Evolutionary conservation across 2,888 invertebrate species (phyloP), one percentile per base, ranked within the genome.

Genomic region (Zaprionus lineosus): DNA sequence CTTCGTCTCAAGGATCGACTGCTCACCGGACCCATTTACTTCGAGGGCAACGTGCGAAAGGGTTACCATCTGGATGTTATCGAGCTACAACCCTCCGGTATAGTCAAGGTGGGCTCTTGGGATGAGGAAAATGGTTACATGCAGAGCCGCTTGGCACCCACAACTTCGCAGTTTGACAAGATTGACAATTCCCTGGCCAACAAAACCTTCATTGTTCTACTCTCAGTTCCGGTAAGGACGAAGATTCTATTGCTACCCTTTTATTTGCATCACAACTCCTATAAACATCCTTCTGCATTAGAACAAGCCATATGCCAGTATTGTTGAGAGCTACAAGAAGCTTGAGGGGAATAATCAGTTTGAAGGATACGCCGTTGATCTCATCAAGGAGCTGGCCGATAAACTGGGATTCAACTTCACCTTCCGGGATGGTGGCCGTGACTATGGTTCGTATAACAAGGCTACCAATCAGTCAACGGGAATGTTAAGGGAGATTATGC

Each of bases 301-400:
- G 88, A 88, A 94, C 87, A 92, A 93, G 26, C 98, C 98, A 0
- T 98, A 98, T 86, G 94, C 95, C 2, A 96, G 97, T 94, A 88
- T 94, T 14, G 96, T 94, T 82, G 93, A 95, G 79, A 93, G 94
- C 0, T 90, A 93, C 34, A 91, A 87, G 19, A 91, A 91, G 61
- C 91, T 96, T 34, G 92, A 91, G 9, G 97, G 96, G 0, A 97
- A 97, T 84, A 95, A 94, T 62, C 92, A 94, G 8, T 97, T 93
- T 86, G 96, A 97, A 90, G 97, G 97, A 1, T 98, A 95, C 86
- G 95, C 95, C 6, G 94, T 98, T 29, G 98, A 98, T 87, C 90
- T 98, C 6, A 94, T 98, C 48, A 91, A 94, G 15, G 94, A 95
- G 84, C 91, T 98, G 36, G 92, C 96, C 3, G 91, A 93, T 77